Base-by-base conservation (phyloP, 2,888 invertebrate genomes). In the Drosophila ezoana region DNA sequence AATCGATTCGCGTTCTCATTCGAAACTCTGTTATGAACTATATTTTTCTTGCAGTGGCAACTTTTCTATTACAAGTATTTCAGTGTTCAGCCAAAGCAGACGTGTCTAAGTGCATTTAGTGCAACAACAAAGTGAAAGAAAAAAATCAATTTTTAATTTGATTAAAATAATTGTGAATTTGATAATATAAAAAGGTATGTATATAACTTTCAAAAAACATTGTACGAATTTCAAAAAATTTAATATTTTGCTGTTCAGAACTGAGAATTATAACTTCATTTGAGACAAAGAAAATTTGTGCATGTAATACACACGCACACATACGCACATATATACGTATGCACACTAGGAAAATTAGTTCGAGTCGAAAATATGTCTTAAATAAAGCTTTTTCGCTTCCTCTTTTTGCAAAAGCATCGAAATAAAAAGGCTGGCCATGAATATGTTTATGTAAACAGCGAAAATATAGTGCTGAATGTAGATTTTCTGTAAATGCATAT, bases 121-220 rank as follows among this genome's bases (percentile, higher is more conserved):
- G 6, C 20, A 35, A 20, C 23, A 14, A 35, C 2, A 28, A 54
- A 57, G 44, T 56, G 38, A 16, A 45, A 52, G 23, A 56, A 20
- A 28, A 49, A 49, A 32, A 66, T 51, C 28, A 23, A 52, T 35
- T 48, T 20, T 2, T 32, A 28, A 56, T 2, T 44, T 28, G 1
- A 28, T 28, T 35, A 2, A 18, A 57, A 23, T 40, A 33, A 45
- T 40, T 41, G 38, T 45, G 9, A 32, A 9, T 3, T 32, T 6
- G 43, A 28, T 16, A 18, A 28, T 18, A 20, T 49, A 35, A 52
- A 53, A 48, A 60, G 77, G 77, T 76, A 74, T 51, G 70, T 69
- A 37, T 11, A 43, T 18, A 4, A 3, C 5, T 10, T 0, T 16
- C 9, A 32, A 20, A 14, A 10, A 23, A 54, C 3, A 38, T 20